These are phyloP conservation scores for Cercopithecus diana DNA, from an alignment of 2,797 vertebrate genomes.

Conservation along the genomic window DNA sequence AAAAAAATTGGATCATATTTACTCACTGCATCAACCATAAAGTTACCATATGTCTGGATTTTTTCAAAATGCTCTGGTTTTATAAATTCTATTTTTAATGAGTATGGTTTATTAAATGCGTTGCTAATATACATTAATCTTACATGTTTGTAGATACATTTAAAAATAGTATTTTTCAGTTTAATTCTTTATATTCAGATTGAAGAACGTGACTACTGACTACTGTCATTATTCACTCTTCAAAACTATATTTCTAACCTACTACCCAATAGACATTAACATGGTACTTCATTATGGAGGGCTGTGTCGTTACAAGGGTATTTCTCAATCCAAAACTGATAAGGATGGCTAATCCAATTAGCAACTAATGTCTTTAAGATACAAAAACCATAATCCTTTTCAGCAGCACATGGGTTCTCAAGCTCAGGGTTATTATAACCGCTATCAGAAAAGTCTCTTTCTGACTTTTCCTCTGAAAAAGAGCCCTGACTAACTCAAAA, in stretches of 20 bases:
- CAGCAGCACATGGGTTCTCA: background rate
- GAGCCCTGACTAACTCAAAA: background rate
- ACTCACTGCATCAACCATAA: background rate
- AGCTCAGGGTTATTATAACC: background rate
- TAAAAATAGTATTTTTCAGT: background rate
- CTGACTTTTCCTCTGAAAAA: background rate
- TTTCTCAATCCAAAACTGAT: constrained; percentile 46
- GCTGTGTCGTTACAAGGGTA: background rate
- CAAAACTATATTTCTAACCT: background rate
- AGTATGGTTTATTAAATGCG: background rate
- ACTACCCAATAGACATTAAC: background rate
- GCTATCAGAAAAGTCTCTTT: background rate
- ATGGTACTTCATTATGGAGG: background rate
- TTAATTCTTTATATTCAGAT: constrained; percentile 4
- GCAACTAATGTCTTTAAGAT: constrained; percentile 30
- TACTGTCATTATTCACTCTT: background rate
- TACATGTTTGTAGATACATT: background rate
- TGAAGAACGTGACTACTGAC: background rate
- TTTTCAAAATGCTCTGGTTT: background rate
- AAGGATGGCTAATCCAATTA: constrained; percentile 52
- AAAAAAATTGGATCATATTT: background rate
- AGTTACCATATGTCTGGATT: background rate
- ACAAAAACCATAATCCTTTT: constrained; percentile 51
- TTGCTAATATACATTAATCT: background rate
- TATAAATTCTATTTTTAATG: background rate